Percentiles rank a stretch among this genome's conserved stretches.
Evolutionary conservation across 2,888 invertebrate species (phyloP).

Genomic region (Cephus rjabovi): DNA sequence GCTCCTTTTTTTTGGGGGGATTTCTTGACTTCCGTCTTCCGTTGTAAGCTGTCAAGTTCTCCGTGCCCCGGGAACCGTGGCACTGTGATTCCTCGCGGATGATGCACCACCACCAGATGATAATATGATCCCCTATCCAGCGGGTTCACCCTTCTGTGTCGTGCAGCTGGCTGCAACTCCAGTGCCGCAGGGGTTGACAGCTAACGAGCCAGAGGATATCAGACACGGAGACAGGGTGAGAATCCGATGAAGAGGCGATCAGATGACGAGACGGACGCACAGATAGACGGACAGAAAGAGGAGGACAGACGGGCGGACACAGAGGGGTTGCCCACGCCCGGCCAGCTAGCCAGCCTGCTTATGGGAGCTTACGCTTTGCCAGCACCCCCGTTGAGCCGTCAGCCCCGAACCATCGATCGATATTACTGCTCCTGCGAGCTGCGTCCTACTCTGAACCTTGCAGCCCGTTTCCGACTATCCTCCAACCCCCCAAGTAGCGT

Average conservation of each 20-base stretch:
- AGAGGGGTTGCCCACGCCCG: conserved; percentile 38
- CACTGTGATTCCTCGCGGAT: not conserved
- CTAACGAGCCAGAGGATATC: not conserved
- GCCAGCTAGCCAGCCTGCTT: conserved; percentile 42
- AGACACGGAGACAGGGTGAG: not conserved
- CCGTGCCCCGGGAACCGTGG: not conserved
- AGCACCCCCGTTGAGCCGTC: conserved; percentile 30
- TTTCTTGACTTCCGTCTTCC: not conserved
- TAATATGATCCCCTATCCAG: not conserved
- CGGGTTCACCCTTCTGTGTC: not conserved
- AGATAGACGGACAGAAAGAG: conserved; percentile 26
- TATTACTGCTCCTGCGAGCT: conserved; percentile 63
- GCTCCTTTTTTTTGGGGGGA: too few relatives aligned
- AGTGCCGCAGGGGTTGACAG: not conserved
- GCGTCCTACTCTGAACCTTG: conserved; percentile 49
- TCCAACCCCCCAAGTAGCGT: conserved; percentile 13
- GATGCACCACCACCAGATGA: not conserved
- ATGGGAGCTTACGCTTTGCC: conserved; percentile 33
- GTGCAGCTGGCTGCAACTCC: not conserved
- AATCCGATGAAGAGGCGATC: not conserved
- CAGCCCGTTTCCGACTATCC: conserved; percentile 29
- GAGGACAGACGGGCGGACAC: conserved; percentile 6
- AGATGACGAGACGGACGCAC: conserved; percentile 7
- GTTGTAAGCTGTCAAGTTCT: not conserved
- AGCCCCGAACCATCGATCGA: conserved; percentile 57